Percentiles rank a stretch among this genome's conserved stretches.
Evolutionary conservation across 2,797 vertebrate species (phyloP).

Genomic region (Aulostomus chinensis): DNA sequence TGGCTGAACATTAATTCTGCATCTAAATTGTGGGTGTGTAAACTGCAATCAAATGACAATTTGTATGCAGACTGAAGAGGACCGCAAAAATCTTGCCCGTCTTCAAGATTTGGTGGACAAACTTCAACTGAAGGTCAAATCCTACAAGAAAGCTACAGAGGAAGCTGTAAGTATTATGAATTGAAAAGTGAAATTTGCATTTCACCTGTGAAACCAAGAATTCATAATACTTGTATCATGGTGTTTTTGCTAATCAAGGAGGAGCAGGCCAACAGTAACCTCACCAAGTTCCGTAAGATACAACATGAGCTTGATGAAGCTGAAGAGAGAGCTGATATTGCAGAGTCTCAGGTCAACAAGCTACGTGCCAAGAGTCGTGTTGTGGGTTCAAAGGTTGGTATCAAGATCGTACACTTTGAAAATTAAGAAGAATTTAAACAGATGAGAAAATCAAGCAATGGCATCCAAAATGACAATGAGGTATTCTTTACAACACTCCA

Average conservation of each 20-base stretch:
- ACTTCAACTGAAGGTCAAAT: slow-evolving; percentile 76
- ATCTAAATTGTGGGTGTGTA: background rate
- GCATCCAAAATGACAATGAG: too few species aligned
- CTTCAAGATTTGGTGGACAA: slow-evolving; percentile 80
- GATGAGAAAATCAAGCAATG: too few species aligned
- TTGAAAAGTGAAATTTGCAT: too few species aligned
- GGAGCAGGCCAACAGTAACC: slow-evolving; percentile 83
- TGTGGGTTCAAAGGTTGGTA: slow-evolving; percentile 77
- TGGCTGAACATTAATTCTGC: too few species aligned
- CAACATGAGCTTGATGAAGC: slow-evolving; percentile 89
- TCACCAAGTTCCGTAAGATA: slow-evolving; percentile 84
- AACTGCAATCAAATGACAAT: too few species aligned
- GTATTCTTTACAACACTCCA: too few species aligned
- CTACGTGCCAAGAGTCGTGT: slow-evolving; percentile 83
- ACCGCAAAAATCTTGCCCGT: slow-evolving; percentile 74
- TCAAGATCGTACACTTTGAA: too few species aligned
- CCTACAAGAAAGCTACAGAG: slow-evolving; percentile 70
- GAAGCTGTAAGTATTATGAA: slow-evolving; percentile 63
- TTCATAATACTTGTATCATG: background rate
- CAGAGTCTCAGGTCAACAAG: slow-evolving; percentile 89
- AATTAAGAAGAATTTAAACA: too few species aligned
- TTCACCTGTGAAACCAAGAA: too few species aligned
- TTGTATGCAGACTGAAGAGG: slow-evolving; percentile 79
- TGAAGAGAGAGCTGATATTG: slow-evolving; percentile 86
- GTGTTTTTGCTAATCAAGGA: slow-evolving; percentile 75